These are phyloP conservation scores for Cyprinodon variegatus DNA, from an alignment of 2,113 vertebrate species.

Conservation along the genomic window DNA sequence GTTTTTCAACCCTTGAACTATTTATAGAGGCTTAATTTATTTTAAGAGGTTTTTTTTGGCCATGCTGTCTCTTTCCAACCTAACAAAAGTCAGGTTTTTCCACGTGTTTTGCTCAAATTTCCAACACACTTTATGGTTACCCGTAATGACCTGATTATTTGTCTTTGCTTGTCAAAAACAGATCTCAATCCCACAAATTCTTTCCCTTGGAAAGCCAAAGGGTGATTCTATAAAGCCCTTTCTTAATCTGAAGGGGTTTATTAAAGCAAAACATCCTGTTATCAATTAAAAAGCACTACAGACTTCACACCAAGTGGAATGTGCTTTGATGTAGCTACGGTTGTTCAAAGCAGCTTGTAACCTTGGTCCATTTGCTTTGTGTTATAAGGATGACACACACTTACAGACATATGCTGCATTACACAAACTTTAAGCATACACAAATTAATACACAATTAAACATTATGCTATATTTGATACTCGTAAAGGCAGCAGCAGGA, in stretches of 20 bases:
- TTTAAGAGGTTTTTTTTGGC: slow-evolving; percentile 41
- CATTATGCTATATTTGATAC: slow-evolving; percentile 10
- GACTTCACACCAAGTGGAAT: slow-evolving; percentile 67
- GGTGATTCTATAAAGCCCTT: slow-evolving; percentile 59
- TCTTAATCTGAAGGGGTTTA: slow-evolving; percentile 60
- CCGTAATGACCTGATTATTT: slow-evolving; percentile 76
- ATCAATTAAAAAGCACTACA: slow-evolving; percentile 72
- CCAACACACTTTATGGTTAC: slow-evolving; percentile 72
- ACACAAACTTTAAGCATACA: slow-evolving; percentile 11
- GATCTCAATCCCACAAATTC: slow-evolving; percentile 64
- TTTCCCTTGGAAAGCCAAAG: slow-evolving; percentile 64
- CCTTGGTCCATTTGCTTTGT: not conserved
- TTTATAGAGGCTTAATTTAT: slow-evolving; percentile 56
- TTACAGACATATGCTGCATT: not conserved
- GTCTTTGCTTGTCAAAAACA: slow-evolving; percentile 76
- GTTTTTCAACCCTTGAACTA: slow-evolving; percentile 20
- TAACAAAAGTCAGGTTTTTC: slow-evolving; percentile 67
- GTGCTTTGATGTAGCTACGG: slow-evolving; percentile 52
- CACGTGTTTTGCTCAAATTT: slow-evolving; percentile 69
- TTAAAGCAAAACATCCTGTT: slow-evolving; percentile 63
- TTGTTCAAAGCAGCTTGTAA: slow-evolving; percentile 35
- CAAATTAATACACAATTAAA: slow-evolving; percentile 5
- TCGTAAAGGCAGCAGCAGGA: slow-evolving; percentile 38
- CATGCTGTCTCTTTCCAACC: slow-evolving; percentile 40
- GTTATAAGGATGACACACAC: slow-evolving; percentile 27